Evolutionary conservation across 1,140 invertebrate species (phyloP).

Genomic region (Diploscapter pachys): DNA sequence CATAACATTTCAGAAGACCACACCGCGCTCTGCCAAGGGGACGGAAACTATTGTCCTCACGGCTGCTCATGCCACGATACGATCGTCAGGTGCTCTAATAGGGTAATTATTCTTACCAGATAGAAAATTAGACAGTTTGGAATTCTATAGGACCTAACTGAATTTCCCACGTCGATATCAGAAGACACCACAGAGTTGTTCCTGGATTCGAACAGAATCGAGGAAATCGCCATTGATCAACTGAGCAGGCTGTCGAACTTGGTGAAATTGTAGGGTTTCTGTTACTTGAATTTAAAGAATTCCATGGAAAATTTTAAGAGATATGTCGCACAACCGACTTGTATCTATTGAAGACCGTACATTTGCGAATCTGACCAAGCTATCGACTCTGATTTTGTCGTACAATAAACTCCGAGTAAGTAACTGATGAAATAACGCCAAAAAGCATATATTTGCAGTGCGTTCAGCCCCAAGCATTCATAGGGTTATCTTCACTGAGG

Average conservation of each 20-base stretch:
- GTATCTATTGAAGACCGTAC: conserved; percentile 83
- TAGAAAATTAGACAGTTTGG: neutral
- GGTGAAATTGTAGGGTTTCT: conserved; percentile 77
- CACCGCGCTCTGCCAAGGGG: conserved; percentile 35
- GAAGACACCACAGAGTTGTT: conserved; percentile 93
- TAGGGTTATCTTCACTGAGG: conserved; percentile 79
- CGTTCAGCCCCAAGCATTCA: conserved; percentile 80
- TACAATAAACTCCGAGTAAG: conserved; percentile 70
- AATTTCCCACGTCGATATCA: conserved; percentile 84
- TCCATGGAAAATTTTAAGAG: conserved; percentile 66
- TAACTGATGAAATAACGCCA: neutral
- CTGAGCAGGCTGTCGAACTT: conserved; percentile 81
- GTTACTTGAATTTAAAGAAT: too few relatives aligned
- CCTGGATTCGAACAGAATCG: conserved; percentile 91
- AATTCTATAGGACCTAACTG: conserved; percentile 70
- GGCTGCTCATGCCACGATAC: conserved; percentile 89
- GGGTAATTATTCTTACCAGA: conserved; percentile 9
- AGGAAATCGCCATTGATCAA: conserved; percentile 76
- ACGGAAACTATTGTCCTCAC: conserved; percentile 72
- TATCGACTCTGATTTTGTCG: conserved; percentile 92
- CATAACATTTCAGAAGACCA: conserved; percentile 27
- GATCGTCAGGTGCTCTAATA: conserved; percentile 83
- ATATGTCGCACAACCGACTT: conserved; percentile 94
- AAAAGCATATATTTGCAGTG: conserved; percentile 71
- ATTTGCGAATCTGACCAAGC: conserved; percentile 81